These are phyloP conservation scores for Thelaira solivaga DNA, from an alignment of 2,888 invertebrate genomes.

Conservation along the genomic window DNA sequence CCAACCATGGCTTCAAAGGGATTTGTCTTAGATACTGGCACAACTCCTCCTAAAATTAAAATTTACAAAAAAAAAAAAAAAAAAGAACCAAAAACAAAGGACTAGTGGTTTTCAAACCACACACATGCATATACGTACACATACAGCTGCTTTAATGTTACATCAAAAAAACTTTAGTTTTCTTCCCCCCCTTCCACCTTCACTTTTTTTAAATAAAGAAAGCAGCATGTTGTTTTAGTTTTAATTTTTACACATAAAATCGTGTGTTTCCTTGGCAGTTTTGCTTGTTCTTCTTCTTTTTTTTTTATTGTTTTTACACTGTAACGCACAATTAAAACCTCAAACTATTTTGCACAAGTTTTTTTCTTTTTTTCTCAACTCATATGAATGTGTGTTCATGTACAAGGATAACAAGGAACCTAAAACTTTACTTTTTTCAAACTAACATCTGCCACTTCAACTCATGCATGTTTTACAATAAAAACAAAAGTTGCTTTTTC, in stretches of 20 bases:
- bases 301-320: constrained; percentile 43
- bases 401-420: constrained; percentile 35
- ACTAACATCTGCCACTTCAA: constrained; percentile 28
- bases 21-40: constrained; percentile 54
- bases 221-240: constrained; percentile 29
- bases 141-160: constrained; percentile 22
- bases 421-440: constrained; percentile 38
- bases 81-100: too few relatives aligned
- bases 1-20: constrained; percentile 55
- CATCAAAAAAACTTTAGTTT: constrained; percentile 44
- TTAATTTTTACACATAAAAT: constrained; percentile 24
- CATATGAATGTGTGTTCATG: background rate
- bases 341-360: constrained; percentile 56
- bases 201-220: too few relatives aligned
- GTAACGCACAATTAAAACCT: constrained; percentile 64
- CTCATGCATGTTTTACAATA: constrained; percentile 37
- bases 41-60: constrained; percentile 17
- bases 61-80: too few relatives aligned
- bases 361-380: background rate
- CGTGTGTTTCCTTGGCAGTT: constrained; percentile 30
- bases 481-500: constrained; percentile 45
- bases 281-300: background rate
- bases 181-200: background rate
- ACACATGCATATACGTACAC: background rate
- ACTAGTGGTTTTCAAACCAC: constrained; percentile 15